phyloP scores from a whole-genome alignment of 2,113 vertebrate genomes.

The Addax nasomaculatus region DNA sequence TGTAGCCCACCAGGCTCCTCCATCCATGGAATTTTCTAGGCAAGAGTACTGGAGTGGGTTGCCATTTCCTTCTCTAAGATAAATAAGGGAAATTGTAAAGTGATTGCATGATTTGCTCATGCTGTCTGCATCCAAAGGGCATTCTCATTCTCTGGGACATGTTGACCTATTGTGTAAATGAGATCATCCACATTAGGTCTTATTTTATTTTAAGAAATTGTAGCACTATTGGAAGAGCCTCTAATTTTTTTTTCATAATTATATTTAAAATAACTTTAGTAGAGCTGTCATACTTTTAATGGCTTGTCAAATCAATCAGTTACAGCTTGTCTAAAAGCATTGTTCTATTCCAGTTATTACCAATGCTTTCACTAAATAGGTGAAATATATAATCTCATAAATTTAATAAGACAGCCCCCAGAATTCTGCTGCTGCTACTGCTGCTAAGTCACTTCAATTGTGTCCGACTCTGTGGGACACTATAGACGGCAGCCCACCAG shows the following conservation, averaged over 20 bases:
- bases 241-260: not conserved
- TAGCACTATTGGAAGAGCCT: not conserved
- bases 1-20: too few species aligned
- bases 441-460: too few species aligned
- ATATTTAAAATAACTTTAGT: constrained; percentile 8
- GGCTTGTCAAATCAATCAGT: not conserved
- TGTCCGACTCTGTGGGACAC: too few species aligned
- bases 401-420: not conserved
- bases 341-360: not conserved
- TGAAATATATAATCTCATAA: not conserved
- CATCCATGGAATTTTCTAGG: too few species aligned
- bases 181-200: not conserved
- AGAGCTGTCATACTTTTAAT: not conserved
- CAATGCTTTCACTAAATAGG: not conserved
- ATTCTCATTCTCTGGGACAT: too few species aligned
- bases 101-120: not conserved
- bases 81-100: not conserved
- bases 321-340: not conserved
- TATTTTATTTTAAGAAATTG: not conserved
- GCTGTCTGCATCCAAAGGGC: not conserved
- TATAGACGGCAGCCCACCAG: too few species aligned
- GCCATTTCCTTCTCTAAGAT: too few species aligned
- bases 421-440: not conserved
- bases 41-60: too few species aligned
- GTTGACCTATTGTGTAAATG: not conserved